Base-by-base conservation (phyloP, 2,797 vertebrate species). In the Chloroceryle amazona region DNA sequence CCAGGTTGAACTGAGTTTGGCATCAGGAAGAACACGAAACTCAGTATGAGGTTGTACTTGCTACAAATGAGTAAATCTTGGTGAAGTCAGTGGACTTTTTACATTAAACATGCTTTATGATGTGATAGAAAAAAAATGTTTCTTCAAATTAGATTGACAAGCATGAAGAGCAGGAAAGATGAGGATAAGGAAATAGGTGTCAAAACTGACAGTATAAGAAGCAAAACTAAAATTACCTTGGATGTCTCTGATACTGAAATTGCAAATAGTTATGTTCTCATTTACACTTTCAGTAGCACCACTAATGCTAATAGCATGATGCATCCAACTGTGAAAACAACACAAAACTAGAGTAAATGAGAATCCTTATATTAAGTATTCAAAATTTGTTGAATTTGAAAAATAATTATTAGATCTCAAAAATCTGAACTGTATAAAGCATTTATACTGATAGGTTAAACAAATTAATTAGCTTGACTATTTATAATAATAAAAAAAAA, bases 91-190 rank as follows among this genome's bases (percentile, higher is more conserved):
- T 72, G 9, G 55, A 44, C 4, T 33, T 39, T 84, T 93, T 90
- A 63, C 15, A 18, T 88, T 37, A 11, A 28, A 11, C 5, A 2
- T 67, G 61, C 17, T 73, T 76, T 39, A 22, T 65, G 10, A 66
- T 51, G 19, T 37, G 14, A 90, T 25, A 67, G 13, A 62, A 90
- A 89, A 49, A 84, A 42, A 31, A n/a, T 31, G 11, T 75, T 68
- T 88, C 54, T 83, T 83, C 31, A 82, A 76, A 81, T 26, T 5
- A 61, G 26, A n/a, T 51, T 75, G 31, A 44, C 33, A 88, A 71
- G 13, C 37, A 65, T 11, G 25, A 65, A 67, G 29, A 80, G 5
- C 0, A 0, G 13, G 7, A 28, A 55, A 82, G 10, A 70, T 49
- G 39, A 95, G 7, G 19, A 13, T 74, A 73, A 91, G 14, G 46